Base-by-base conservation (phyloP, 2,888 invertebrate genomes). In the Acleris cristana region DNA sequence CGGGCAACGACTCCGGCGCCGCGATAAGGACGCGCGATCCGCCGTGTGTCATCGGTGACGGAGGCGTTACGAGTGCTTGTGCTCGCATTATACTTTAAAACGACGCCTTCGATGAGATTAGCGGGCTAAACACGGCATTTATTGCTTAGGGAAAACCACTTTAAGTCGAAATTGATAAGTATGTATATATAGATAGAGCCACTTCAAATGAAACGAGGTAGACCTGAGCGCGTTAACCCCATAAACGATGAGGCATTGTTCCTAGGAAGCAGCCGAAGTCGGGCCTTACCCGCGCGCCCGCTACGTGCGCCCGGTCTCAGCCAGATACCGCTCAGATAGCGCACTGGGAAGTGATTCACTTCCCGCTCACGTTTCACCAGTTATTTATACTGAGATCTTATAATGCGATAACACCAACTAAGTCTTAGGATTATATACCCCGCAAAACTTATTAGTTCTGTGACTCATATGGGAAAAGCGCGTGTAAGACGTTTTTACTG, bases 211-310 rank as follows among this genome's bases (percentile, higher is more conserved):
- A 44, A 56, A 44, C 21, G 8, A 56, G 26, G 57, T 19, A 8
- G 21, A 16, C 44, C 40, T 45, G 45, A 64, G 51, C 51, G 45
- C 52, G 26, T 56, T 66, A 62, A 57, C 61, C 66, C 45, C 77
- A 74, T 82, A 83, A 87, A 85, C 81, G 88, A 88, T 90, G 90
- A 91, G 90, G 88, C 90, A 89, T 81, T 76, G 76, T 62, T 66
- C 56, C 66, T 44, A 61, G 65, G 65, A 58, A 64, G 34, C 45
- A 16, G 21, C 34, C 10, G 34, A 34, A 34, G 34, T 3, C 34
- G 34, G 23, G 55, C 45, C 44, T 55, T 56, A 30, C 55, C 61
- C 49, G 49, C 78, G 72, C 76, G 84, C 79, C 73, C 71, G 76
- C 71, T 45, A 61, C 45, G 51, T 49, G 61, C 44, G 45, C 14